Conservation (phyloP, 1,140 invertebrate genomes). For the Cydia pomonella region DNA sequence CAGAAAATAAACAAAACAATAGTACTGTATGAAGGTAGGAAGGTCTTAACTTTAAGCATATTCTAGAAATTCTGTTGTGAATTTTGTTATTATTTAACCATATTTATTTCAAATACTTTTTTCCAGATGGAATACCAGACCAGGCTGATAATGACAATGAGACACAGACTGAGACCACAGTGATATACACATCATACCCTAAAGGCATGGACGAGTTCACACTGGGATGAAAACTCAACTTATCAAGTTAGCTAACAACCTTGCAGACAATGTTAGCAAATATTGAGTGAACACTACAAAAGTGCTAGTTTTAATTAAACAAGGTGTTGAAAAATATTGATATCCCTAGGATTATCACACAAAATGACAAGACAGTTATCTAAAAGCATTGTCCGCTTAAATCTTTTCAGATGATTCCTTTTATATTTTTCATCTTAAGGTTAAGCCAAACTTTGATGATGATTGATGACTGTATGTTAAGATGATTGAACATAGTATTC, state of each 20-base stretch:
- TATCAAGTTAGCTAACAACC: neutral
- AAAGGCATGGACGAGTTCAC: constrained; percentile 63
- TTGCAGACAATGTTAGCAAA: neutral
- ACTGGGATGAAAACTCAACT: constrained; percentile 36
- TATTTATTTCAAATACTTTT: constrained; percentile 15
- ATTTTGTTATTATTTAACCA: no score
- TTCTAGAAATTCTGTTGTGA: no score
- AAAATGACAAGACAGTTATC: no score
- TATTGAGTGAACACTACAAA: neutral
- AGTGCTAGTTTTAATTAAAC: neutral
- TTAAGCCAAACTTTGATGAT: neutral
- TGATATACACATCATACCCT: constrained; percentile 61
- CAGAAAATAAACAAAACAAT: constrained; percentile 72
- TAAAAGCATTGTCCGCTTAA: no score
- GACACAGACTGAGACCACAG: constrained; percentile 51
- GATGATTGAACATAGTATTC: neutral
- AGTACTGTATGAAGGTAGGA: constrained; percentile 66
- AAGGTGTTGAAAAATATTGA: no score
- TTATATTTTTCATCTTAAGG: neutral
- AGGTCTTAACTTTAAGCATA: constrained; percentile 28
- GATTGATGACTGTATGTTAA: neutral
- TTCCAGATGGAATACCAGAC: constrained; percentile 49
- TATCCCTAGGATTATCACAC: no score
- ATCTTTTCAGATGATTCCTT: neutral
- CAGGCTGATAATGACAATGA: constrained; percentile 58